A percentile compares a stretch with the other conserved stretches of the same genome.
Evolutionary conservation across 2,113 vertebrate species (phyloP).

Genomic region (Nannobrachium achirus): DNA sequence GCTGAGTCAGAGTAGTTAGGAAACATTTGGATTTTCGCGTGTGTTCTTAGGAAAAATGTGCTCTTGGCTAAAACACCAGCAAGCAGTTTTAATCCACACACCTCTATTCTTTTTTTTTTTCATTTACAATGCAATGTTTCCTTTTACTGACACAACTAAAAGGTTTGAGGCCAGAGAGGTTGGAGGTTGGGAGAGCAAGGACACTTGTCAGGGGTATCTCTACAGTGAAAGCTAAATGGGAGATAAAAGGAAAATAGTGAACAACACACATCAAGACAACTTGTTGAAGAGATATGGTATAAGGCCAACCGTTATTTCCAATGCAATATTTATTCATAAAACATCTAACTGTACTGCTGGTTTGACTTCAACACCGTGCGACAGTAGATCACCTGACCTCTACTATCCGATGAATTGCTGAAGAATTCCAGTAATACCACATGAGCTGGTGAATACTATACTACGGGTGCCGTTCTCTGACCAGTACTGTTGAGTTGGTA

Average conservation of each 20-base stretch:
- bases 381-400: too few species aligned
- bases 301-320: too few species aligned
- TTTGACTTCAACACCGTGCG: too few species aligned
- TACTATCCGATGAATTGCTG: too few species aligned
- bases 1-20: slow-evolving; percentile 26
- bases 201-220: neutral
- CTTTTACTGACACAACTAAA: slow-evolving; percentile 3
- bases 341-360: too few species aligned
- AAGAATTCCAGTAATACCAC: too few species aligned
- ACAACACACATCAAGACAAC: neutral
- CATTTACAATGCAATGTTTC: slow-evolving; percentile 9
- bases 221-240: neutral
- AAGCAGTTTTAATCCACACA: neutral
- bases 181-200: too few species aligned
- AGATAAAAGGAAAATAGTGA: neutral
- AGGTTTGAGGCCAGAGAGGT: neutral
- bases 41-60: slow-evolving; percentile 29
- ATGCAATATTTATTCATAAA: too few species aligned
- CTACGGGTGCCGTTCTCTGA: neutral
- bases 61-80: slow-evolving; percentile 4
- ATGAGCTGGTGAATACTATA: neutral
- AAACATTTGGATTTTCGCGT: neutral
- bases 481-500: slow-evolving; percentile 9
- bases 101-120: slow-evolving; percentile 6
- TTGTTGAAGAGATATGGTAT: neutral